Conservation (phyloP, 2,113 vertebrate species). For the Euleptes europaea region DNA sequence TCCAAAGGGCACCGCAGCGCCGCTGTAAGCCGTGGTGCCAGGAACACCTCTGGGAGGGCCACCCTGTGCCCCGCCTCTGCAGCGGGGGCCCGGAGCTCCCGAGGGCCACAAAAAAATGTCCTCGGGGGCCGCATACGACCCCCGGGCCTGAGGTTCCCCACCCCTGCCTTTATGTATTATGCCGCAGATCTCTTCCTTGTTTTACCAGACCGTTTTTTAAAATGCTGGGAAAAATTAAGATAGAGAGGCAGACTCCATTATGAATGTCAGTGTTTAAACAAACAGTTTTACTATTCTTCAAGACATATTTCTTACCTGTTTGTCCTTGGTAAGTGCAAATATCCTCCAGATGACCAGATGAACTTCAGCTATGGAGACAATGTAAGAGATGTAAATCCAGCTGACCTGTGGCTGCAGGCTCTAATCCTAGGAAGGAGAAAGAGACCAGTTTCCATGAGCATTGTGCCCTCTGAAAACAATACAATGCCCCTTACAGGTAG, state of each 20-base stretch:
- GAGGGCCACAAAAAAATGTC: no score
- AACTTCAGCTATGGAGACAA: neutral
- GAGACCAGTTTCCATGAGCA: neutral
- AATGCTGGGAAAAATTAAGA: constrained; percentile 17
- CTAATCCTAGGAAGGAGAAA: neutral
- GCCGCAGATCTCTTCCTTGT: constrained; percentile 25
- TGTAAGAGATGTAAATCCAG: neutral
- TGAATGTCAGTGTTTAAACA: neutral
- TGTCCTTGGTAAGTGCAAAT: neutral
- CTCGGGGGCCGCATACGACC: no score
- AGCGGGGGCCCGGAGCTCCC: no score
- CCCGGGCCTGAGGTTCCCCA: no score
- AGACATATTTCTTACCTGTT: neutral
- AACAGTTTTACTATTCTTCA: neutral
- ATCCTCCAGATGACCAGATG: neutral
- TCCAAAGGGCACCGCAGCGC: no score
- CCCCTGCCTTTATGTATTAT: constrained; percentile 22
- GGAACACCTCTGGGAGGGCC: no score
- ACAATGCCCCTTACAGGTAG: neutral
- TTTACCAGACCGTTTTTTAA: constrained; percentile 38
- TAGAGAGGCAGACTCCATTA: neutral
- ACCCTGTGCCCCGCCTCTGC: no score
- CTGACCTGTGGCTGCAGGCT: neutral
- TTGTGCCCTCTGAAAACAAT: neutral
- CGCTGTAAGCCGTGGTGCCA: no score